These are phyloP conservation scores for Clamator glandarius DNA, from an alignment of 2,797 vertebrate species.

Conservation along the genomic window DNA sequence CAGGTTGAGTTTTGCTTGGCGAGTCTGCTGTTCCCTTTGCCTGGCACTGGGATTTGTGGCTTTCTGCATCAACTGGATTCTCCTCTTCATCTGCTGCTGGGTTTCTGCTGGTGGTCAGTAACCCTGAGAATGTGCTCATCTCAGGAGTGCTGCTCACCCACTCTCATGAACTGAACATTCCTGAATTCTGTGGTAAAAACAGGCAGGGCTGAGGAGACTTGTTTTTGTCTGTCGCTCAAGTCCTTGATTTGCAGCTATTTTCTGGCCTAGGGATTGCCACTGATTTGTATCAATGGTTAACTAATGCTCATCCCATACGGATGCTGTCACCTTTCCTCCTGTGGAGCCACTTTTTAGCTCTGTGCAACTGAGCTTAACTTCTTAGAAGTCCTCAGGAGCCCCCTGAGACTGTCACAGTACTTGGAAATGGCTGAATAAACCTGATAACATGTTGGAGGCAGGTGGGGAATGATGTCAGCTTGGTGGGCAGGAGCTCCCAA, in stretches of 20 bases:
- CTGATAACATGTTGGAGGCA: neutral
- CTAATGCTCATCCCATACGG: accelerated
- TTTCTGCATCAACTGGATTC: neutral
- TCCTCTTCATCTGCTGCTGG: neutral
- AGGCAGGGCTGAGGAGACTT: neutral
- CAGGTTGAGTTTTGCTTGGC: neutral
- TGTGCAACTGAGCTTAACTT: neutral
- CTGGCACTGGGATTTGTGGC: neutral
- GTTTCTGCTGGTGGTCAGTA: neutral
- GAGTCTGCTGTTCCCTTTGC: neutral
- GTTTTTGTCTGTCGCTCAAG: neutral
- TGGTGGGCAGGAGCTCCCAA: neutral
- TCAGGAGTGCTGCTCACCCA: neutral
- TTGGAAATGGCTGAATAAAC: neutral
- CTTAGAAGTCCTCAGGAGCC: neutral
- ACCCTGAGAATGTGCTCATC: neutral
- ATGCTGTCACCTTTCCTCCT: neutral
- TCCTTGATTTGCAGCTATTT: neutral
- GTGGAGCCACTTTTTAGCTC: neutral
- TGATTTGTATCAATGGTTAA: too few species aligned
- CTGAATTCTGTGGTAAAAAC: neutral
- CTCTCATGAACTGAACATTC: neutral
- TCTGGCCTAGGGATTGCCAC: neutral
- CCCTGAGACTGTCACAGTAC: neutral
- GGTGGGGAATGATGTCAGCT: neutral